phyloP scores from a whole-genome alignment of 2,797 vertebrate species.

The Coendou prehensilis region DNA sequence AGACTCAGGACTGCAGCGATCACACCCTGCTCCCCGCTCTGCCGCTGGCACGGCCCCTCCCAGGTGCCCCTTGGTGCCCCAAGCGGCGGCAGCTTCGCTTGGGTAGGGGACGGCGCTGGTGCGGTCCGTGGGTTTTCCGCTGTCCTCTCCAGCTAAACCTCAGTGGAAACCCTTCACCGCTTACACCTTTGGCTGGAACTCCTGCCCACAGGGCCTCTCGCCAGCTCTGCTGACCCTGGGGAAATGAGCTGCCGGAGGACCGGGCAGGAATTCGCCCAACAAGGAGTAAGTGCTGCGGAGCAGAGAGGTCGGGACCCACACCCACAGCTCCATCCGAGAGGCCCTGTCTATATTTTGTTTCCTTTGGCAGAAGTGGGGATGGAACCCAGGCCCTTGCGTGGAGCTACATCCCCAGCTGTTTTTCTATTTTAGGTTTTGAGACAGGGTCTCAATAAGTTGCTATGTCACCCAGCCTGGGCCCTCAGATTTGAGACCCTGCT shows the following conservation, averaged over 20 bases:
- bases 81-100: not conserved
- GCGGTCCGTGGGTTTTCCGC: conserved; percentile 73
- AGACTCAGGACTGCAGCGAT: accelerated
- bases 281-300: not conserved
- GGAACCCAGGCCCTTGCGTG: not conserved
- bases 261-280: conserved; percentile 67
- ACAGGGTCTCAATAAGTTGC: not conserved
- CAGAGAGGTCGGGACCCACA: not conserved
- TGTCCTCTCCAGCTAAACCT: conserved; percentile 82
- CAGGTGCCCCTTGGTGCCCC: not conserved
- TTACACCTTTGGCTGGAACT: conserved; percentile 83
- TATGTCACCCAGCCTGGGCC: not conserved
- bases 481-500: not conserved
- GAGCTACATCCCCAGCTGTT: not conserved
- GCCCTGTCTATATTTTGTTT: not conserved
- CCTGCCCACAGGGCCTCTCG: conserved; percentile 67
- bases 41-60: not conserved
- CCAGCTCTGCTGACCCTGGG: conserved; percentile 38
- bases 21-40: not conserved
- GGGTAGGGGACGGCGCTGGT: not conserved
- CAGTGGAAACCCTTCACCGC: conserved; percentile 82
- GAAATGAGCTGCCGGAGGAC: conserved; percentile 75
- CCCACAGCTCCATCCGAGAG: not conserved
- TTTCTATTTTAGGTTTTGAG: not conserved
- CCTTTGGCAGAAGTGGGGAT: no score